Base-by-base conservation (phyloP, 2,113 vertebrate species). In the Lagenorhynchus albirostris region DNA sequence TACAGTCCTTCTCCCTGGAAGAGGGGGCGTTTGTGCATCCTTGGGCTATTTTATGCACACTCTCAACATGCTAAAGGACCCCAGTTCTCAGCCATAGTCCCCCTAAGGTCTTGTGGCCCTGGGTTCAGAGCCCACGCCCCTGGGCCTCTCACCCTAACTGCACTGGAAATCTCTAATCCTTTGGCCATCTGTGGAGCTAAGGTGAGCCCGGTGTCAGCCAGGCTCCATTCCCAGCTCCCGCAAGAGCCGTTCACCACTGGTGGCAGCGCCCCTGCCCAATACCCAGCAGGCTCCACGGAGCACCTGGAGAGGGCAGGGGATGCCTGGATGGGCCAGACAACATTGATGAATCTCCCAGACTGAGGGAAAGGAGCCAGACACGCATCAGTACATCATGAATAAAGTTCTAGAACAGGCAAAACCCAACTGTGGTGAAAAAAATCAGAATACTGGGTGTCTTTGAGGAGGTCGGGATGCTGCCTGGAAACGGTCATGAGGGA, bases 311-410 rank as follows among this genome's bases (percentile, higher is more conserved):
- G 44, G 11, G 62, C 5, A 3, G 68, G 41, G 5, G 33, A 14
- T 31, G 50, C 2, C 0, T 7, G 0, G 1, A 26, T 1, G 60
- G 47, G 58, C 38, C 38, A 26, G 58, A 36, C n/a, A 20, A 41
- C 9, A 4, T 5, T 18, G 5, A 4, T 17, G 55, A 80, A 3
- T 47, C 58, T 85, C 44, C 20, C 26, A 76, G 83, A 63, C 25
- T 9, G 25, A 68, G 13, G 4, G 33, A 55, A 44, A 31, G 65
- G 20, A 81, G 71, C 38, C 77, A 44, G 93, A 4, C 31, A 3
- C 20, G 44, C 38, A 73, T 29, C 1, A 41, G 26, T 0, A 36
- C 17, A 21, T 25, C 11, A 31, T 12, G 8, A 36, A 4, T 10
- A 9, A 47, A 15, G 14, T n/a, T 80, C 60, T 58, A 89, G 90